Evolutionary conservation across 2,888 invertebrate species (phyloP).

Genomic region (Matsumyia berberina): DNA sequence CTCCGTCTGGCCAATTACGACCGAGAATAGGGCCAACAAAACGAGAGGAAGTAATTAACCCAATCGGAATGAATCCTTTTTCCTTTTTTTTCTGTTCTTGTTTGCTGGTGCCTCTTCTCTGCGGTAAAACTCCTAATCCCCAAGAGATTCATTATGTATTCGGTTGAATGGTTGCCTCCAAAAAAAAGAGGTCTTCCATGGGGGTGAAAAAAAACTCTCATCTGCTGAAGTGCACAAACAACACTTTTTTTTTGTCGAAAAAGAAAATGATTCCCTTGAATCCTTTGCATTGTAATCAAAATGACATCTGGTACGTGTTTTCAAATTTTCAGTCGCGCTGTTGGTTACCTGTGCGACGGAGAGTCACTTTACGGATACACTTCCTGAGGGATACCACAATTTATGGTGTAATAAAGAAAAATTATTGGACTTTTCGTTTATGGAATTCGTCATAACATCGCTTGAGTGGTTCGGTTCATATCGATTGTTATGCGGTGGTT

Average conservation of each 20-base stretch:
- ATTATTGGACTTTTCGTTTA: conserved; percentile 49
- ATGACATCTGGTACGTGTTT: conserved; percentile 45
- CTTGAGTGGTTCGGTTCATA: conserved; percentile 24
- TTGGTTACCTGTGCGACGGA: conserved; percentile 9
- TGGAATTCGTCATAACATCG: conserved; percentile 44
- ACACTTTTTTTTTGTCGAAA: not conserved
- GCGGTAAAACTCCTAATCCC: not conserved
- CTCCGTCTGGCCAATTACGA: conserved; percentile 27
- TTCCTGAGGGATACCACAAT: conserved; percentile 37
- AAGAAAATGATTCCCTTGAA: not conserved
- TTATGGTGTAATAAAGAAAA: conserved; percentile 55
- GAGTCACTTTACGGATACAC: not conserved
- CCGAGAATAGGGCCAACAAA: conserved; percentile 16
- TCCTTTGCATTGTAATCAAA: conserved; percentile 24
- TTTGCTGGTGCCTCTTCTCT: no score
- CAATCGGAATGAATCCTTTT: conserved; percentile 25
- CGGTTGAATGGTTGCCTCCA: not conserved
- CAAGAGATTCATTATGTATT: conserved; percentile 4
- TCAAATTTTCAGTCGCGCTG: not conserved
- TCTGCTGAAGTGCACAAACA: not conserved
- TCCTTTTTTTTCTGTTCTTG: not conserved
- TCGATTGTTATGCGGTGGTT: conserved; percentile 16
- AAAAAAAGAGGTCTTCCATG: no score
- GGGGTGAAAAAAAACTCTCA: not conserved
- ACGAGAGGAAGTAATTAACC: conserved; percentile 46